phyloP scores from a whole-genome alignment of 2,797 vertebrate species.

The Sebastes taczanowskii region DNA sequence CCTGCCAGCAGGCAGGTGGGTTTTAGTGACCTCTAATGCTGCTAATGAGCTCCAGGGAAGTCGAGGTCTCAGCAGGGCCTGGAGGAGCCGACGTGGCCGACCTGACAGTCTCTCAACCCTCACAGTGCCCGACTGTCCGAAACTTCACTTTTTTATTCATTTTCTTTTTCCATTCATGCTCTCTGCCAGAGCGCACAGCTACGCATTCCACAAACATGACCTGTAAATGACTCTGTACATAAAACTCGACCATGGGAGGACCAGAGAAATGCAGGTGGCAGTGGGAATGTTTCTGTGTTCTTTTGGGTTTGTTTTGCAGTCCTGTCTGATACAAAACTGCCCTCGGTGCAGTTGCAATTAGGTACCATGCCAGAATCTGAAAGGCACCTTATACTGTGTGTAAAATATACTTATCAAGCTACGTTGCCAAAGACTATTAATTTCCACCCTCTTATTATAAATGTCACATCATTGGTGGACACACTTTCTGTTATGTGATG shows the following conservation, averaged over 20 bases:
- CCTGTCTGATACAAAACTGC: slow-evolving; percentile 8
- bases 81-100: slow-evolving; percentile 20
- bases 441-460: not conserved
- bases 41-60: not conserved
- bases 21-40: not conserved
- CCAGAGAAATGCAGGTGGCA: not conserved
- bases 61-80: not conserved
- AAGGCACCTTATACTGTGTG: slow-evolving; percentile 11
- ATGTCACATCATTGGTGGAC: not conserved
- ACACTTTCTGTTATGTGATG: not conserved
- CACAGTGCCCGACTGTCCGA: slow-evolving; percentile 43
- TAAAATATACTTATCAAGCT: not conserved
- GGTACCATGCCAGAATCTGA: slow-evolving; percentile 20
- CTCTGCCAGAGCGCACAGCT: slow-evolving; percentile 16
- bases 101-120: slow-evolving; percentile 2
- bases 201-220: slow-evolving; percentile 51
- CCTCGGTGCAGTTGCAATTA: slow-evolving; percentile 22
- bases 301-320: slow-evolving; percentile 17
- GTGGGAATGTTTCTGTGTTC: slow-evolving; percentile 11
- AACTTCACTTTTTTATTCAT: slow-evolving; percentile 4
- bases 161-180: not conserved
- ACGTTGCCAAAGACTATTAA: not conserved
- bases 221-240: slow-evolving; percentile 42
- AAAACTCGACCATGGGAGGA: not conserved
- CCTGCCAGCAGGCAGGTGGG: no score